phyloP scores from a whole-genome alignment of 2,888 invertebrate species.

The Cheilosia pagana region DNA sequence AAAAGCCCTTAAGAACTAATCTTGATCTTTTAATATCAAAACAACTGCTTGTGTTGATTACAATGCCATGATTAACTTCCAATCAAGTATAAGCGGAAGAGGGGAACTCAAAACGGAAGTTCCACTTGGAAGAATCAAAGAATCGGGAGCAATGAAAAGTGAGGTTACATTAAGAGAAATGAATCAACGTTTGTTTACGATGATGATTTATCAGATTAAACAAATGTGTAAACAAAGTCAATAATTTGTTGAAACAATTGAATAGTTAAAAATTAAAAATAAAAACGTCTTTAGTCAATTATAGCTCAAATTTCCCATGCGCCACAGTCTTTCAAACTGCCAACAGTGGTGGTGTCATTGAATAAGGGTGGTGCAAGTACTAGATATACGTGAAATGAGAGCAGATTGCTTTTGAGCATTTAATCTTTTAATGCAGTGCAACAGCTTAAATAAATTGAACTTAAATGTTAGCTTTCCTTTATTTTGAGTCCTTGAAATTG shows the following conservation, averaged over 20 bases:
- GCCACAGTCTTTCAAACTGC: slow-evolving; percentile 2
- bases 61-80: slow-evolving; percentile 25
- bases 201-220: background rate
- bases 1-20: slow-evolving; percentile 25
- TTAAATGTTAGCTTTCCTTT: too few species aligned
- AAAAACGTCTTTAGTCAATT: too few species aligned
- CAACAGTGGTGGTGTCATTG: background rate
- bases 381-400: background rate
- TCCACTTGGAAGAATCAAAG: slow-evolving; percentile 1
- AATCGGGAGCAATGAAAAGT: slow-evolving; percentile 10
- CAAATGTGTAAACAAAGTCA: too few species aligned
- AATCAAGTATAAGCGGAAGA: slow-evolving; percentile 30
- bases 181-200: background rate
- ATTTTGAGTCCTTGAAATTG: too few species aligned
- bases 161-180: background rate
- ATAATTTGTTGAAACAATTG: background rate
- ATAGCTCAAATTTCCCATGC: background rate
- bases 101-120: slow-evolving; percentile 34
- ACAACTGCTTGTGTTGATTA: slow-evolving; percentile 36
- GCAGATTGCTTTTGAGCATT: background rate
- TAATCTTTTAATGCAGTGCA: too few species aligned
- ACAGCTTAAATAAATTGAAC: too few species aligned
- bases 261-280: too few species aligned
- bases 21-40: slow-evolving; percentile 44
- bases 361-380: slow-evolving; percentile 11